These are phyloP conservation scores for Caenorhabditis elegans DNA, from an alignment of 1,140 invertebrate species.

Conservation along the genomic window WBcel235 BX284606.5:4325501-4326000, in stretches of 20 bases:
- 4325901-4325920: no score
- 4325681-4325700: constrained; percentile 66
- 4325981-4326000: no score
- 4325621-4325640: constrained; percentile 57
- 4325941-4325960: no score
- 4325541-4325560: constrained; percentile 65
- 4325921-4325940: no score
- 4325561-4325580: constrained; percentile 66
- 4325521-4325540: constrained; percentile 63
- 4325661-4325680: constrained; percentile 55
- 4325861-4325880: no score
- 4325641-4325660: neutral
- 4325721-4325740: constrained; percentile 63
- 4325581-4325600: constrained; percentile 63
- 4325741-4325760: constrained; percentile 53
- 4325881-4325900: no score
- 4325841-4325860: constrained; percentile 52
- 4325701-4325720: constrained; percentile 65
- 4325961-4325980: neutral
- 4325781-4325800: constrained; percentile 64
- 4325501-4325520: no score
- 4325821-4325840: constrained; percentile 66
- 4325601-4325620: constrained; percentile 65
- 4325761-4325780: constrained; percentile 61
- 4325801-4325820: constrained; percentile 65